Percentiles rank a stretch among this genome's conserved stretches.
phyloP scores from a whole-genome alignment of 2,113 vertebrate species.

The Tyrannus savana region DNA sequence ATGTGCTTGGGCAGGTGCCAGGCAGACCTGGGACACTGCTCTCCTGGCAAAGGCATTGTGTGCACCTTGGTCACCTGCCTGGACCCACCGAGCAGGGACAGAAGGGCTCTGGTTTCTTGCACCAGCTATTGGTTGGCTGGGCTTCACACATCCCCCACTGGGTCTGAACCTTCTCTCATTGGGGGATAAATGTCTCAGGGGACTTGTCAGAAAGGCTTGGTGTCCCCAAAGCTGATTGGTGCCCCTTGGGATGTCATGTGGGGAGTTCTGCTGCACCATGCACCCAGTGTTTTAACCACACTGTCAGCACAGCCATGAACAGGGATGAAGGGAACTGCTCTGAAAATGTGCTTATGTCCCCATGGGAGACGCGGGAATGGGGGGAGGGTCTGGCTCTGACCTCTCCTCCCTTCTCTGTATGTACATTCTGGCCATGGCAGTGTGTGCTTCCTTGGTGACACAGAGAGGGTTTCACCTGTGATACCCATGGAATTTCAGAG shows the following conservation, averaged over 20 bases:
- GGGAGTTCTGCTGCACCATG: neutral
- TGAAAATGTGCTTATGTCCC: accelerated
- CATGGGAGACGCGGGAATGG: accelerated
- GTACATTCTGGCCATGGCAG: accelerated
- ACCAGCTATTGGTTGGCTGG: neutral
- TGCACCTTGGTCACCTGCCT: accelerated
- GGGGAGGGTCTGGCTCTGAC: neutral
- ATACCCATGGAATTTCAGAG: neutral
- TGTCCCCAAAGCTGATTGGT: neutral
- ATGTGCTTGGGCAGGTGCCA: neutral
- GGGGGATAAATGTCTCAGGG: neutral
- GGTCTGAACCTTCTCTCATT: accelerated
- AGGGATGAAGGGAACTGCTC: neutral
- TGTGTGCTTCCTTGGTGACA: accelerated
- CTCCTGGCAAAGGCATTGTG: neutral
- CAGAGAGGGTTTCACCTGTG: neutral
- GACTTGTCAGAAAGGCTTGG: accelerated
- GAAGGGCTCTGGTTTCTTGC: neutral
- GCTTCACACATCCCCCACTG: accelerated
- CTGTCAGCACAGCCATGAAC: neutral
- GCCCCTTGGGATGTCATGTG: neutral
- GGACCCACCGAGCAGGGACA: accelerated
- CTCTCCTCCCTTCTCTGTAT: neutral
- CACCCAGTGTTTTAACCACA: accelerated
- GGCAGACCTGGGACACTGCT: neutral